These are phyloP conservation scores for Ctena decussata DNA, from an alignment of 2,888 invertebrate genomes.

Conservation along the genomic window DNA sequence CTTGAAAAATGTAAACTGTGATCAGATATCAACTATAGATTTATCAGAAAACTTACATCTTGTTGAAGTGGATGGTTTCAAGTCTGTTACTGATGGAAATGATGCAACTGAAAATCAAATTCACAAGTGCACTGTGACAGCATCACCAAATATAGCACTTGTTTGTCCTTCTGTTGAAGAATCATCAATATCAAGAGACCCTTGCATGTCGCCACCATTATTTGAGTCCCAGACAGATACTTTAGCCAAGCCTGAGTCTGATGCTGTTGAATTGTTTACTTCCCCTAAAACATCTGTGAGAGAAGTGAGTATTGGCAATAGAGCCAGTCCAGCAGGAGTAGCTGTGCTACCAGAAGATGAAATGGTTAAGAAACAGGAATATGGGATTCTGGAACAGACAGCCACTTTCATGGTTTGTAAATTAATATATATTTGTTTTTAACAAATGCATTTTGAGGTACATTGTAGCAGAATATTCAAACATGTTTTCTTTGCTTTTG, in stretches of 20 bases:
- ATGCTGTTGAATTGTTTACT: background rate
- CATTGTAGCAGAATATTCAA: too few species aligned
- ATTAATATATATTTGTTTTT: too few species aligned
- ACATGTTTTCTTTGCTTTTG: too few species aligned
- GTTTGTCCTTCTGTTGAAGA: too few species aligned
- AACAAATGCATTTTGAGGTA: too few species aligned
- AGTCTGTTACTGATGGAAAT: too few species aligned
- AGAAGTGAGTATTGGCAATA: background rate
- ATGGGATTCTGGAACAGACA: background rate
- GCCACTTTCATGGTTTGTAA: background rate
- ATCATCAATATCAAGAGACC: too few species aligned
- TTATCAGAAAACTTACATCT: background rate
- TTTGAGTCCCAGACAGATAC: constrained; percentile 50
- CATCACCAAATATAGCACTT: too few species aligned
- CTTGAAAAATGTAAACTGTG: background rate
- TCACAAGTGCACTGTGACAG: too few species aligned
- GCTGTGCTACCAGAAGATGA: background rate
- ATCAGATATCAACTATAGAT: background rate
- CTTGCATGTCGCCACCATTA: constrained; percentile 41
- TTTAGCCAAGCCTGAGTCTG: background rate
- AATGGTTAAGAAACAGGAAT: background rate
- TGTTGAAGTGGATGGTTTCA: too few species aligned
- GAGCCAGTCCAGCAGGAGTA: background rate
- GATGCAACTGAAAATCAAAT: too few species aligned
- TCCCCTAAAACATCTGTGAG: background rate